Conservation (phyloP, 1,140 invertebrate species). For the Macrobrachium nipponense region DNA sequence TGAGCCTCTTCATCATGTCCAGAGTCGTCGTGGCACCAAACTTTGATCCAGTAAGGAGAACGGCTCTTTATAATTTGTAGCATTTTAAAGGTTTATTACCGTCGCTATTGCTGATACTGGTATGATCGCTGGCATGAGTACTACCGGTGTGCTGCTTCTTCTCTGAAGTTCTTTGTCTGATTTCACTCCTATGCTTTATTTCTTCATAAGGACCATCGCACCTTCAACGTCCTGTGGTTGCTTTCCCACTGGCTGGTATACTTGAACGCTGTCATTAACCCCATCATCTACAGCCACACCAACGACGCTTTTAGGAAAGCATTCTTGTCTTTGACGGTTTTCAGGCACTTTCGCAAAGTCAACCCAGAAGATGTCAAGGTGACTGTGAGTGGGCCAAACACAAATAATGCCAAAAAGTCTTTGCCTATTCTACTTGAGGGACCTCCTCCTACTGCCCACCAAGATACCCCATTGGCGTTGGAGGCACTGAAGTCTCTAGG, state of each 20-base stretch:
- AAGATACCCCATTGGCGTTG: neutral
- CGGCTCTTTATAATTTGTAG: neutral
- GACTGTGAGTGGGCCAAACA: neutral
- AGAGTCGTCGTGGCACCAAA: neutral
- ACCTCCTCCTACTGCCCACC: neutral
- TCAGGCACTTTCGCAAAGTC: too few species aligned
- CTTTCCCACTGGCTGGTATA: conserved; percentile 12
- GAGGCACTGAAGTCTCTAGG: neutral
- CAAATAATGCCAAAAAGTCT: neutral
- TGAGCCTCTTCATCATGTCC: conserved; percentile 19
- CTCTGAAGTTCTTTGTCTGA: neutral
- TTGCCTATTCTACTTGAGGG: too few species aligned
- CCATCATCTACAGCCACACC: conserved; percentile 24
- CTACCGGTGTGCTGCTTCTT: neutral
- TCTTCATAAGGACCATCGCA: too few species aligned
- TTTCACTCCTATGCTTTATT: neutral
- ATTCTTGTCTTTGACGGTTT: neutral
- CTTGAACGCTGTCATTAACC: conserved; percentile 24
- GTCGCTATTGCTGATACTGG: too few species aligned
- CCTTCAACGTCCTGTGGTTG: conserved; percentile 20
- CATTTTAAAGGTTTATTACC: neutral
- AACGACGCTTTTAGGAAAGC: conserved; percentile 14
- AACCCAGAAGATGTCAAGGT: too few species aligned
- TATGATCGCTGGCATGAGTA: neutral
- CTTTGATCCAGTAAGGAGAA: neutral